Conservation (phyloP, 2,888 invertebrate genomes). For the Cetonia aurata region DNA sequence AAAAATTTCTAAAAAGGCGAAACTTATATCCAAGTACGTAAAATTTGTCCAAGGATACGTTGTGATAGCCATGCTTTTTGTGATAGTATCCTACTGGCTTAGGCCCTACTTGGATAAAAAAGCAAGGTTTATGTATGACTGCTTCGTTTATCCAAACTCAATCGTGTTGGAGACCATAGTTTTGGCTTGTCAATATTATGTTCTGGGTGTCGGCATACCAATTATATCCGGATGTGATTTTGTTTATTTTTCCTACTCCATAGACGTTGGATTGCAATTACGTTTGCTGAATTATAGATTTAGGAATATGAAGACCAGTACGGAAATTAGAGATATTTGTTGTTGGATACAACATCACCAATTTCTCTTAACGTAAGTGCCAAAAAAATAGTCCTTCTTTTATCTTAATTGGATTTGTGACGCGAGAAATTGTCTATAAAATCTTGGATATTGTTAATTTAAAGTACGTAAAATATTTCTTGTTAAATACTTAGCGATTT, state of each 20-base stretch:
- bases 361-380: slow-evolving; percentile 29
- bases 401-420: neutral
- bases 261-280: slow-evolving; percentile 16
- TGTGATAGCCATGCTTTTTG: slow-evolving; percentile 9
- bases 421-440: neutral
- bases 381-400: neutral
- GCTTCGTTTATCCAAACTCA: slow-evolving; percentile 19
- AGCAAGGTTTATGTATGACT: slow-evolving; percentile 24
- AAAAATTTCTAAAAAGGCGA: neutral
- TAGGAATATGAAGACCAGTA: neutral
- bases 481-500: neutral
- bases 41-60: slow-evolving; percentile 24
- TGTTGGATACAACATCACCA: slow-evolving; percentile 19
- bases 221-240: slow-evolving; percentile 29
- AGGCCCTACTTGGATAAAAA: slow-evolving; percentile 23
- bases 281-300: slow-evolving; percentile 18
- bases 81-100: slow-evolving; percentile 21
- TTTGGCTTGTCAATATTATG: slow-evolving; percentile 26
- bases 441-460: neutral
- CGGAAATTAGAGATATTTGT: neutral
- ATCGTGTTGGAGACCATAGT: slow-evolving; percentile 31
- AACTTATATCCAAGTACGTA: slow-evolving; percentile 18
- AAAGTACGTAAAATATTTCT: neutral
- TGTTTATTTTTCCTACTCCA: slow-evolving; percentile 17
- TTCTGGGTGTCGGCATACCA: slow-evolving; percentile 6